phyloP scores from a whole-genome alignment of 2,797 vertebrate genomes.

The Poeciliopsis infans region DNA sequence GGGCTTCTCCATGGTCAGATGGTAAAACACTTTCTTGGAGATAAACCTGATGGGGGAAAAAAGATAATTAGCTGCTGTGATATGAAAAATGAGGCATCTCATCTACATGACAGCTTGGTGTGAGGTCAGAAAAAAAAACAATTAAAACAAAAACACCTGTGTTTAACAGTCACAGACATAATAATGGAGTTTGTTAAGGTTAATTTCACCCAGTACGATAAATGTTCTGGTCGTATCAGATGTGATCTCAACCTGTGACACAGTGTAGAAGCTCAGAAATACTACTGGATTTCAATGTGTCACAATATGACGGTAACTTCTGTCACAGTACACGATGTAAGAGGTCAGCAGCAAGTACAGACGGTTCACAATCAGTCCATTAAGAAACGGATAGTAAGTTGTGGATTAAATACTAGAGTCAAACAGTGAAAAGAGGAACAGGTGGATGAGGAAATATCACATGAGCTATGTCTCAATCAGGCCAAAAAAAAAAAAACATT shows the following conservation, averaged over 20 bases:
- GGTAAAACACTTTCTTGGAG: conserved; percentile 94
- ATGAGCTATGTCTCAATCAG: not conserved
- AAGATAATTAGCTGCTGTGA: not conserved
- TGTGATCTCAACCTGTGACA: not conserved
- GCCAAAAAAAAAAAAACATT: not conserved
- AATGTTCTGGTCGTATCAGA: not conserved
- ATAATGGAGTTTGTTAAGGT: not conserved
- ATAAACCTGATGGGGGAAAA: conserved; percentile 84
- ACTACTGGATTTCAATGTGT: not conserved
- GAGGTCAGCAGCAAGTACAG: not conserved
- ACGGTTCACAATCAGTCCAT: not conserved
- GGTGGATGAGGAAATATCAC: not conserved
- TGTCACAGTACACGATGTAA: not conserved
- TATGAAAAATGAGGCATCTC: not conserved
- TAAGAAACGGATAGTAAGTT: not conserved
- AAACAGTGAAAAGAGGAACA: not conserved
- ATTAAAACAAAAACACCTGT: not conserved
- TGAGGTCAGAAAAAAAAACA: not conserved
- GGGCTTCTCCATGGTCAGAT: conserved; percentile 89
- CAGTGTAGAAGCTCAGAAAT: not conserved
- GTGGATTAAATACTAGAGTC: not conserved
- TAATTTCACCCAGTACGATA: not conserved
- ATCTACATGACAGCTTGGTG: not conserved
- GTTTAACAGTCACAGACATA: not conserved
- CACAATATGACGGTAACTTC: not conserved